These are phyloP conservation scores for Emydura subglobosa DNA, from an alignment of 2,113 vertebrate species.

Conservation along the genomic window DNA sequence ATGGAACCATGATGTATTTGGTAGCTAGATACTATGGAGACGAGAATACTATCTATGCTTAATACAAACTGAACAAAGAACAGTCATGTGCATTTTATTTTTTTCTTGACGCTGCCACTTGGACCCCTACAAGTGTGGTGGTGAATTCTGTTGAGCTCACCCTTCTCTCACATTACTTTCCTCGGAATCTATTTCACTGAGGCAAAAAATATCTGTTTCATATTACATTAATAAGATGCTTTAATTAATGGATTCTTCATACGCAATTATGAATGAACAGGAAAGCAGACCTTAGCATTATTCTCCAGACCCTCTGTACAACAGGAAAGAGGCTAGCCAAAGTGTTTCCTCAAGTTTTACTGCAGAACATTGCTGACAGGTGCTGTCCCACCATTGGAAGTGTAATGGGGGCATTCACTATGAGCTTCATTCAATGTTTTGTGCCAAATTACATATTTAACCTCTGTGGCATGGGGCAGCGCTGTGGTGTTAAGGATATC, in stretches of 20 bases:
- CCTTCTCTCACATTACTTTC: not conserved
- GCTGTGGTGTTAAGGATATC: not conserved
- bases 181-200: not conserved
- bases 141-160: not conserved
- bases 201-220: not conserved
- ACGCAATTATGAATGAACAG: not conserved
- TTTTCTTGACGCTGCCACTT: not conserved
- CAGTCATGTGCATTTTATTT: rapidly evolving
- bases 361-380: not conserved
- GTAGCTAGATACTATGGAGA: not conserved
- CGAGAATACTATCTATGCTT: constrained; percentile 46
- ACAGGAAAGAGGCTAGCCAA: not conserved
- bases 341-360: not conserved
- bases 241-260: not conserved
- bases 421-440: not conserved
- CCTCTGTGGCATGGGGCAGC: not conserved
- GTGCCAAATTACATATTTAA: not conserved
- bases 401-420: rapidly evolving
- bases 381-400: not conserved
- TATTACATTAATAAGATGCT: not conserved
- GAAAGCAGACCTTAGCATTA: not conserved
- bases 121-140: not conserved
- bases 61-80: not conserved
- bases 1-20: constrained; percentile 23
- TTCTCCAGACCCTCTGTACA: not conserved